Base-by-base conservation (phyloP, 2,797 vertebrate species). In the Hippocampus kuda region DNA sequence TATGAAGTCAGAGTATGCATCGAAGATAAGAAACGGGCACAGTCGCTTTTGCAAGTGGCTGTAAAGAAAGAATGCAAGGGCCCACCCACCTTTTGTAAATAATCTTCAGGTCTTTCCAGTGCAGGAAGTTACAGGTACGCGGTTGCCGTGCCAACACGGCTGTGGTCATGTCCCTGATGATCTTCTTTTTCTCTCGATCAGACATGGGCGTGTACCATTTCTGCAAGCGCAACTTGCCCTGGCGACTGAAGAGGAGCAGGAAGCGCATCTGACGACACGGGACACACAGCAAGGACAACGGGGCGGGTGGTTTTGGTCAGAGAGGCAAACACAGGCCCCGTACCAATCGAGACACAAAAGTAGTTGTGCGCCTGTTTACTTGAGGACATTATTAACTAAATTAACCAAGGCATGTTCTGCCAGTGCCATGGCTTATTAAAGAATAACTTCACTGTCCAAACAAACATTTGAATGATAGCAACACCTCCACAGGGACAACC, bases 61-160 rank as follows among this genome's bases (percentile, higher is more conserved):
- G 22, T 54, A 8, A 13, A 1, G 1, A 26, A 27, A 61, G 51
- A 26, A 61, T 27, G 63, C 44, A 4, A 16, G n/a, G 34, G 27
- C 54, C 10, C 34, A 10, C 78, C 69, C 85, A 94, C 97, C 95
- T 95, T 91, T 98, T 98, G 90, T 98, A 99, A 86, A 98, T 94
- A 80, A 99, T 92, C 86, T 99, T 99, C 67, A 98, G 88, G 81
- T 99, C 97, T 86, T 92, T 96, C 97, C 96, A 98, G 86, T 97
- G 92, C 79, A 99, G 76, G 86, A 99, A 98, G 85, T 97, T 99
- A 81, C 96, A 95, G 56, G 90, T 93, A 82, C 92, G 94, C 13
- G 95, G 93, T 81, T 92, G 90, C 75, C 95, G 91, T 76, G 93
- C 88, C 75, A 99, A 89, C 87, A 99, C 86, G 82, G 95, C 89